Base-by-base conservation (phyloP, 2,888 invertebrate genomes). In the Drosophila kambysellisi region DNA sequence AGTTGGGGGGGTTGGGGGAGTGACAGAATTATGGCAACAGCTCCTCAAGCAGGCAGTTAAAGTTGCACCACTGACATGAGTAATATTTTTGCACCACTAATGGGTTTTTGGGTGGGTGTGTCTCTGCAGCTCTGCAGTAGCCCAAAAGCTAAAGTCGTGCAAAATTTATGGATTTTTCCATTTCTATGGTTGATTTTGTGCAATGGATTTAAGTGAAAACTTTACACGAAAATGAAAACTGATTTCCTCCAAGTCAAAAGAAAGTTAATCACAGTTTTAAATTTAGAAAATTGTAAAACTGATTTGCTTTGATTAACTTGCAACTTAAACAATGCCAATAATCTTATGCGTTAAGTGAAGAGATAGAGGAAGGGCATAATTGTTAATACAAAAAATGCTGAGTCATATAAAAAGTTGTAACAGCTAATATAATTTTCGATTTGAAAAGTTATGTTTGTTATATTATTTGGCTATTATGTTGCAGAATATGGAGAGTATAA, bases 21-120 rank as follows among this genome's bases (percentile, higher is more conserved):
- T 8, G 20, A 15, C 20, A 50, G n/a, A 50, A 8, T 15, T 59
- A 51, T 25, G 32, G 41, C 6, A 8, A 33, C 43, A 52, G 60
- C 59, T 35, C 17, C 50, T 59, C 25, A 33, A 33, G 58, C 20
- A 15, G 57, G 30, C 32, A 33, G 7, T 37, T 29, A 43, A 61
- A 51, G 46, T 62, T 39, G n/a, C 63, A 43, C 35, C 48, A 46
- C n/a, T 25, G 32, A 52, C 59, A 43, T 58, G 63, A 64, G 57
- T 64, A 65, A 56, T 65, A 41, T 43, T 57, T 39, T 48, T 30
- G 25, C 39, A 41, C 20, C 29, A 58, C 64, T 54, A 71, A 72
- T 63, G 29, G 20, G 15, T 39, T 60, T 4, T 8, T 17, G 17
- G 15, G 15, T 33, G 29, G 52, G 52, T 20, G 32, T 52, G 20